Base-by-base conservation (phyloP, 2,888 invertebrate species). In the Melanargia galathea region DNA sequence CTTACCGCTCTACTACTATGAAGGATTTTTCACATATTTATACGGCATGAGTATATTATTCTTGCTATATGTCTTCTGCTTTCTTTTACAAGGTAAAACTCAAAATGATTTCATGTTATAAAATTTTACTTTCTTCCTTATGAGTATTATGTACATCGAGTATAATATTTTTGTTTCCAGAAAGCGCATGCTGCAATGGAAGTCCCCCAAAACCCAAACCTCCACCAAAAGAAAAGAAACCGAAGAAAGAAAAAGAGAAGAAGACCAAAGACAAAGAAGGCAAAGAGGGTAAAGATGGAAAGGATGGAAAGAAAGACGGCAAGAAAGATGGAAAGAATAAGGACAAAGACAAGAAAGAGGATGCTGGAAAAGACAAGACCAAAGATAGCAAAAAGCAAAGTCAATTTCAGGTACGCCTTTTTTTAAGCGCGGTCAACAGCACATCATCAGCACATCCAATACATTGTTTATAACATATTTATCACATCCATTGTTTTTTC, bases 21-120 rank as follows among this genome's bases (percentile, higher is more conserved):
- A 98, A 93, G 97, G 97, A 74, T 97, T 97, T 93, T 98, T 97
- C 93, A 97, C 97, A 70, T 98, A 97, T 92, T 93, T 98, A 70
- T 98, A 97, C 88, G 97, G 97, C 78, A 95, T 96, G 92, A 97
- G 97, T 92, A 97, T 98, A 87, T 92, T 97, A 77, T 98, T 98
- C 92, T 93, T 98, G 82, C 93, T 97, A 74, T 98, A 97, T 92
- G 97, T 97, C 73, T 97, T 97, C 93, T 97, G 97, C 92, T 97
- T 97, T 93, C 93, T 98, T 76, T 94, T 97, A 74, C 97, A 97
- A 93, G 94, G 94, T 94, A 80, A 13, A 7, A 10, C 2, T 20
- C 11, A 2, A 30, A 33, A 5, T 30, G 6, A 0, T 16, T 26
- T 16, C 30, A 16, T 30, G 4, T 26, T 6, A 20, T 63, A 63